Evolutionary conservation across 2,113 vertebrate species (phyloP).

Genomic region (Cervus canadensis): DNA sequence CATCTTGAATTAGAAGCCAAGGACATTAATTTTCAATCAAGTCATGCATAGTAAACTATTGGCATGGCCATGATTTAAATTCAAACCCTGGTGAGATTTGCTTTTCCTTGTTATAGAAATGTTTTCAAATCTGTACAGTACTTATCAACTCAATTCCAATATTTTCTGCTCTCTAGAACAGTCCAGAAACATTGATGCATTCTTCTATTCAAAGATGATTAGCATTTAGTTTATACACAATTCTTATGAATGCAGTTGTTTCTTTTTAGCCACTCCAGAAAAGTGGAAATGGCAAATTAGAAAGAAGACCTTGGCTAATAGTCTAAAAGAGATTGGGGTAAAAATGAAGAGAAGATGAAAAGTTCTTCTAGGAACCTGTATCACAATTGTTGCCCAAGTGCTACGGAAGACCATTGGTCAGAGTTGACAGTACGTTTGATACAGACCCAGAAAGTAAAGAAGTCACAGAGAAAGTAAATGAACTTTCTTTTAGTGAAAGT

Average conservation of each 20-base stretch:
- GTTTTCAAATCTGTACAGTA: neutral
- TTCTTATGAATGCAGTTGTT: neutral
- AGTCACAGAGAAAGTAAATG: neutral
- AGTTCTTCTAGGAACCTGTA: neutral
- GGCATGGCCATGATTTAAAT: neutral
- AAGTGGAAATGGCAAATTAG: neutral
- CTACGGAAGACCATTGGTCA: neutral
- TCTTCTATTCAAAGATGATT: neutral
- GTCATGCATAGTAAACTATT: neutral
- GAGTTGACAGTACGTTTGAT: neutral
- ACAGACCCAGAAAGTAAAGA: neutral
- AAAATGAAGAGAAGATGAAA: neutral
- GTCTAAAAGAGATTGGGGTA: neutral
- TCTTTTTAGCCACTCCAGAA: neutral
- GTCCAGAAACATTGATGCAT: neutral
- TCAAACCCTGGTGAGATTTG: neutral
- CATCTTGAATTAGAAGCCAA: neutral
- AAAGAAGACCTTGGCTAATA: neutral
- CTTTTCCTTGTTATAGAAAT: neutral
- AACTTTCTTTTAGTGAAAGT: neutral
- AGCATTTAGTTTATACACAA: neutral
- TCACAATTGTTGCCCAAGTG: neutral
- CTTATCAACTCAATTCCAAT: neutral
- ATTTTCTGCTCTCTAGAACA: neutral
- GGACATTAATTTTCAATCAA: neutral